A percentile compares a stretch with the other conserved stretches of the same genome.
Evolutionary conservation across 1,140 invertebrate genomes (phyloP).

Genomic region (Myzus persicae): DNA sequence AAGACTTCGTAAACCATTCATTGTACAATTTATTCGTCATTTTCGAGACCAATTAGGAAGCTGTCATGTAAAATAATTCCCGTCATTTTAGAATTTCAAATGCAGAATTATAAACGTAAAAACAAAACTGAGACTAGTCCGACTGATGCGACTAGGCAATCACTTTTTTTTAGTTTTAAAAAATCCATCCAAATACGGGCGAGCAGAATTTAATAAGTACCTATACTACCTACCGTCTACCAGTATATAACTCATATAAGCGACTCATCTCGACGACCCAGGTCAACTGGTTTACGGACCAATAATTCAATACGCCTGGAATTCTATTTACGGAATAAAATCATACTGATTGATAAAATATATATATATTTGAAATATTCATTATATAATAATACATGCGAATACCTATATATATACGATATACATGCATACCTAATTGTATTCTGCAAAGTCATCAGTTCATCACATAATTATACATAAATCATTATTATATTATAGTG

Average conservation of each 20-base stretch:
- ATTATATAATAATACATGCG: background rate
- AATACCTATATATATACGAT: background rate
- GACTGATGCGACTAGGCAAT: background rate
- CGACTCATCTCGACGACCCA: background rate
- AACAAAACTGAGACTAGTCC: background rate
- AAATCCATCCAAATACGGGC: background rate
- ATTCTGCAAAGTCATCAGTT: background rate
- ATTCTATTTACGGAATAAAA: background rate
- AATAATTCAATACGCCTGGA: background rate
- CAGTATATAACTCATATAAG: too few relatives aligned
- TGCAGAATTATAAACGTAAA: background rate
- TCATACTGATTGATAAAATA: background rate
- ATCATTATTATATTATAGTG: background rate
- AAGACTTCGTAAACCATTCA: background rate
- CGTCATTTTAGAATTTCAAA: background rate
- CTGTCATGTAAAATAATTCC: background rate
- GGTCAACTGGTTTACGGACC: background rate
- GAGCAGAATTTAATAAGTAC: background rate
- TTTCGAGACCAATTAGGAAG: background rate
- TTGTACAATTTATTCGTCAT: background rate
- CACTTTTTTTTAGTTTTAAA: background rate
- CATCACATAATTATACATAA: conserved; percentile 7
- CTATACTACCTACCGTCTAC: background rate
- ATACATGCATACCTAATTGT: background rate
- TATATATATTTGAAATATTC: background rate